Base-by-base conservation (phyloP, 2,113 vertebrate genomes). In the Pseudopodoces humilis region DNA sequence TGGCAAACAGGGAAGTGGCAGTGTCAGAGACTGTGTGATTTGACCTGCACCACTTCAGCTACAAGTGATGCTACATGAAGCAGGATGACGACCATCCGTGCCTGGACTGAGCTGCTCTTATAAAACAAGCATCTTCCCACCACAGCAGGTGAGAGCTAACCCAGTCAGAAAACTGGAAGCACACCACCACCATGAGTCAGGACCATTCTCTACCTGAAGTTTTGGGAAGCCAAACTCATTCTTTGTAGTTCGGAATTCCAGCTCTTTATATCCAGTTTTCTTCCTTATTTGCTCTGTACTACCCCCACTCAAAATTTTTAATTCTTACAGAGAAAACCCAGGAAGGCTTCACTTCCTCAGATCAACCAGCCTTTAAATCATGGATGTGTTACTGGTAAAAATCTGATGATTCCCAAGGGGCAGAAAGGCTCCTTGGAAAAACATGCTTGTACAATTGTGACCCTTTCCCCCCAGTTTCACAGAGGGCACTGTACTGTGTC, bases 381-480 rank as follows among this genome's bases (percentile, higher is more conserved):
- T 0, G 33, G 31, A 55, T 47, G 5, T 4, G 2, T 6, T 55
- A 21, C 22, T 67, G 21, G 13, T 35, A 86, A 88, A 80, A 62
- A 31, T 23, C 1, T 41, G 13, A 47, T 70, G 23, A 55, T 19
- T 81, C 19, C 30, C 20, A 55, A 44, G 6, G 20, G n/a, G 7
- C 25, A 59, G 56, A 79, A 3, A 79, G 46, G 14, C 8, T 81
- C 37, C 50, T 9, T 68, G 39, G 44, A 64, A 62, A 35, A 85
- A 62, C 0, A 0, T 28, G 30, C 11, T 39, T 13, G 21, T 21
- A 69, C 21, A 47, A 0, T 14, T 46, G 52, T 25, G 46, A n/a
- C 19, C 10, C 41, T 37, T 68, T 24, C 5, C 9, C 15, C 8
- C 3, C 7, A 56, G n/a, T 58, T 76, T 13, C 49, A 76, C 14